Evolutionary conservation across 2,113 vertebrate species (phyloP).

Genomic region (Lichenostomus cassidix): DNA sequence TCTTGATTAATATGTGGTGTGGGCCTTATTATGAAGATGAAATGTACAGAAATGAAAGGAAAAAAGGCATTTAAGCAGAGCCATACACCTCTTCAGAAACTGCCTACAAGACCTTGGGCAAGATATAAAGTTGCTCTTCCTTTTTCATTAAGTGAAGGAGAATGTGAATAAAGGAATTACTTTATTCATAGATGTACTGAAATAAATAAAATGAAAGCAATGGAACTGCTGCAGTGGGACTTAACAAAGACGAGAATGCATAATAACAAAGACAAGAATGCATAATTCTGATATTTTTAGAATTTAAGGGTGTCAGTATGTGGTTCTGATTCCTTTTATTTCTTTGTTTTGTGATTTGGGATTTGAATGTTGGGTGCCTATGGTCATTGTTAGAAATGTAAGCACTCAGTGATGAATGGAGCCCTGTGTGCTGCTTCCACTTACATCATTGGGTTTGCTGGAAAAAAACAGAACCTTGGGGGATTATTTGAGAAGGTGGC

Average conservation of each 20-base stretch:
- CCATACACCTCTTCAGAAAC: not conserved
- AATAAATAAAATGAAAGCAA: not conserved
- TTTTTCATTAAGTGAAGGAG: not conserved
- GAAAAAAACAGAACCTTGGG: not conserved
- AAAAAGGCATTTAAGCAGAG: not conserved
- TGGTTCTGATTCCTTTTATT: not conserved
- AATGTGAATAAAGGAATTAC: not conserved
- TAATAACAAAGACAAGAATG: not conserved
- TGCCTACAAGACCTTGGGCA: not conserved
- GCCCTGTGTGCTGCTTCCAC: not conserved
- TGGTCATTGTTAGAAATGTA: not conserved
- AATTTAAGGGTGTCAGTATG: not conserved
- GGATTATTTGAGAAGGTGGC: not conserved
- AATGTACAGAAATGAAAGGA: not conserved
- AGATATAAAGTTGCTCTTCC: not conserved
- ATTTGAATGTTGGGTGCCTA: not conserved
- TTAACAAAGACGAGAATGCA: not conserved
- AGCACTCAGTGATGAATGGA: not conserved
- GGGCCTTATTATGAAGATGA: not conserved
- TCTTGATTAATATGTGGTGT: not conserved
- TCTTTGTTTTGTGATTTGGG: not conserved
- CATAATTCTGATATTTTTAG: not conserved
- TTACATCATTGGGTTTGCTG: not conserved
- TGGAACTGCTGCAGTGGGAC: not conserved
- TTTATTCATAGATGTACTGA: not conserved